Evolutionary conservation across 2,797 vertebrate species (phyloP), one percentile per base, ranked within the genome.

Genomic region (Urocyon cinereoargenteus): DNA sequence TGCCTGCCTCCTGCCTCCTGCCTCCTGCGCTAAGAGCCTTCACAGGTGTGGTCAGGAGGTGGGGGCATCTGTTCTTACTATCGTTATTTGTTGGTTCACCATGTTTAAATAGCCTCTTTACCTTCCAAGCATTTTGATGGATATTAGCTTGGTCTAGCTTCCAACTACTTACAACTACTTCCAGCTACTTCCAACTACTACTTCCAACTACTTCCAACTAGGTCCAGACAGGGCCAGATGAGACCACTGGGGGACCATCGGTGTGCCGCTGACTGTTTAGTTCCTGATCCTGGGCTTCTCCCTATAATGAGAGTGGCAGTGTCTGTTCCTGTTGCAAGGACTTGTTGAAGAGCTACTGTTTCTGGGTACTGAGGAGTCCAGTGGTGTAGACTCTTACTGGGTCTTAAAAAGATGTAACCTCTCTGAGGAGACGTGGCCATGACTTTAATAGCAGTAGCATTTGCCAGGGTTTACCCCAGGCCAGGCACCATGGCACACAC

Each of bases 61-160:
- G 24, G 19, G 49, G 36, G 11, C 0, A 8, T 59, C 49, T 68
- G n/a, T 34, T 16, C 24, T 86, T 28, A 5, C 49, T 88, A 57
- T 3, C 45, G 0, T 70, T n/a, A 22, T 55, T 89, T 75, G 16
- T 51, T 94, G 75, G 55, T 88, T 77, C 64, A 51, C 28, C 53
- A 16, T 68, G 77, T 22, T 92, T 83, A 83, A 86, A 86, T 40
- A 78, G 36, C 59, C n/a, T 21, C 61, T 94, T 68, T 22, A 51
- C 61, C 12, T 57, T 83, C 40, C 31, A 77, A 31, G 8, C 36
- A n/a, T n/a, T n/a, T 66, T 36, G 66, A 16, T 75, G 66, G 10
- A 19, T 55, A 55, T 81, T 68, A 28, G 40, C 16, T 61, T 34
- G 6, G 66, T 88, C 59, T 89, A 70, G n/a, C 26, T 51, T 70